A percentile compares a stretch with the other conserved stretches of the same genome.
phyloP scores from a whole-genome alignment of 53 echinoderm and acorn worm genomes.

The Holothuria scabra region DNA sequence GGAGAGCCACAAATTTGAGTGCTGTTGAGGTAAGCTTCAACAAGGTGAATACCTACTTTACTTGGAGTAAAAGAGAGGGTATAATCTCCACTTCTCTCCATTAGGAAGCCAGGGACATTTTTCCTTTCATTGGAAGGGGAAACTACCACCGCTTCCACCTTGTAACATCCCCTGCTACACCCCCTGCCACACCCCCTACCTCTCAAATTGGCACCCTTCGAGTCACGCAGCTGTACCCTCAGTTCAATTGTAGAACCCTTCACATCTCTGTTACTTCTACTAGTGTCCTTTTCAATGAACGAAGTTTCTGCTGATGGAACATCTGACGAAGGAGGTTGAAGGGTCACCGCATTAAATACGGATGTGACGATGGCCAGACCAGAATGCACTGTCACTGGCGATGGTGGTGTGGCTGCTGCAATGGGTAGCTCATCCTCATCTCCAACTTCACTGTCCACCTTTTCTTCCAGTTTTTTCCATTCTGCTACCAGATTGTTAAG shows the following conservation, averaged over 20 bases:
- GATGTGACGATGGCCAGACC: no score
- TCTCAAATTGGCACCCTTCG: not conserved
- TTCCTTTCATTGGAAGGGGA: not conserved
- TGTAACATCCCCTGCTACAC: not conserved
- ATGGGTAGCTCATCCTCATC: not conserved
- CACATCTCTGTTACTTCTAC: no score
- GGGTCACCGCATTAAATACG: no score
- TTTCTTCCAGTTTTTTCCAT: slow-evolving; percentile 28
- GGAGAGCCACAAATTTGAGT: slow-evolving; percentile 2
- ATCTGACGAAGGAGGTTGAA: no score
- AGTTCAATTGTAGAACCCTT: not conserved
- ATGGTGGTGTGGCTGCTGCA: no score
- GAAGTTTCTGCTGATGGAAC: not conserved
- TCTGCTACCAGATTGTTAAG: slow-evolving; percentile 30
- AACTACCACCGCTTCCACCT: not conserved
- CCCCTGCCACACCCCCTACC: not conserved
- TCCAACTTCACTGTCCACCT: not conserved
- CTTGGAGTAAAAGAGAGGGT: not conserved
- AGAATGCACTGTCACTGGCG: no score
- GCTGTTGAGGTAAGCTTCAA: not conserved
- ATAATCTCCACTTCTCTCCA: not conserved
- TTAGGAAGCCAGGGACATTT: not conserved
- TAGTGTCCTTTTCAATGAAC: slow-evolving; percentile 1
- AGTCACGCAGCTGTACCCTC: not conserved
- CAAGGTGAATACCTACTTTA: not conserved